These are phyloP conservation scores for Rhincodon typus DNA, from an alignment of 2,797 vertebrate genomes.

Conservation along the genomic window DNA sequence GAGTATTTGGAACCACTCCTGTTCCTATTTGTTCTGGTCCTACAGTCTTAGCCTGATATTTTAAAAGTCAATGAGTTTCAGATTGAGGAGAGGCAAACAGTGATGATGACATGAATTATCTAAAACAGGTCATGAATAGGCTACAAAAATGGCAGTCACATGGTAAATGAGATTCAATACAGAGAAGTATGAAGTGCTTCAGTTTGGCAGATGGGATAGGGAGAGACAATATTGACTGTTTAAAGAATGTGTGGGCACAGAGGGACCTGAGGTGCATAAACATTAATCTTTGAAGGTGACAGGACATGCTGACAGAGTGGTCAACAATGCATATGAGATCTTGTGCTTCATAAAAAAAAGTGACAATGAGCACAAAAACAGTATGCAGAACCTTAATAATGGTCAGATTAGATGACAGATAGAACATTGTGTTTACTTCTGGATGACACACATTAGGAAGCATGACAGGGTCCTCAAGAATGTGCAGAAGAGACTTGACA, in stretches of 20 bases:
- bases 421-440: neutral
- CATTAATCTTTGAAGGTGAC: neutral
- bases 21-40: too few species aligned
- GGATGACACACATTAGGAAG: neutral
- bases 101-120: neutral
- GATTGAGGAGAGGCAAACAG: neutral
- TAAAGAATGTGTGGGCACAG: neutral
- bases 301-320: neutral
- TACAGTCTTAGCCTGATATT: too few species aligned
- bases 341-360: neutral
- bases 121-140: neutral
- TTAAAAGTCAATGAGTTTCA: neutral
- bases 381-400: neutral
- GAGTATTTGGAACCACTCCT: too few species aligned
- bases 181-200: neutral
- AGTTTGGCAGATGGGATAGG: too few species aligned
- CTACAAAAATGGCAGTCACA: neutral
- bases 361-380: neutral
- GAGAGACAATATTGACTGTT: neutral
- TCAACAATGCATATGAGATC: neutral
- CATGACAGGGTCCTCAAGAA: neutral
- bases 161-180: neutral
- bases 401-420: neutral
- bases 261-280: neutral
- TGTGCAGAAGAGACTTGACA: neutral